Base-by-base conservation (phyloP, 37 sponge, comb jelly and placozoan species). In the Halichondria panicea region DNA sequence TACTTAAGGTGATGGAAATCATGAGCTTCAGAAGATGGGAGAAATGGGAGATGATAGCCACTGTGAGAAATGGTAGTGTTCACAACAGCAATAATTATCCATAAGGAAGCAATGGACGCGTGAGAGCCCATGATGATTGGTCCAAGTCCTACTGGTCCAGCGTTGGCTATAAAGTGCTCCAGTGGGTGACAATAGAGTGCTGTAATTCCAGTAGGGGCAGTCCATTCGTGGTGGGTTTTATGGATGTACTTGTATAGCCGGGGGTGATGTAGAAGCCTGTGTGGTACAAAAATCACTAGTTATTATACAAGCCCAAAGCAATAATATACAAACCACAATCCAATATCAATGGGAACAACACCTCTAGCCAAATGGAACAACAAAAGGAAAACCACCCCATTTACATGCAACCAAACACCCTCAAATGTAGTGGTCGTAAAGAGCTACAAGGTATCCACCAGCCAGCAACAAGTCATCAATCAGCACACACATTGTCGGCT, bases 181-280 rank as follows among this genome's bases (percentile, higher is more conserved):
- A 92, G 31, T 13, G 97, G 93, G 34, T 85, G 84, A 31, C 79
- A 71, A 66, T 96, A 92, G 63, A 89, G 44, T 0, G 77, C 46
- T 5, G 71, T 43, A 45, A 96, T 82, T 27, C 85, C 80, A 43
- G 88, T 72, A 21, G 97, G 97, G 21, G 90, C 84, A 7, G 78
- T 83, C 93, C 90, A 92, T 40, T 96, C 90, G 61, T 96, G 97
- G 61, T 96, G 97, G 19, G 41, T 70, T 83, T 96, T 96, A 80
- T 96, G 97, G 40, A 89, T 68, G 74, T 61, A 73, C 65, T 87
- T 89, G 85, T 92, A 96, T 45, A 96, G 54, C 53, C 15, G 52
- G 2, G 90, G 91, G 41, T 81, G 81, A 67, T 96, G 97, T 8
- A 92, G 64, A 35, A 96, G 55, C 68, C 97, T 87, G 55, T 19